Conservation (phyloP, 2,888 invertebrate genomes). For the Isoperla grammatica region DNA sequence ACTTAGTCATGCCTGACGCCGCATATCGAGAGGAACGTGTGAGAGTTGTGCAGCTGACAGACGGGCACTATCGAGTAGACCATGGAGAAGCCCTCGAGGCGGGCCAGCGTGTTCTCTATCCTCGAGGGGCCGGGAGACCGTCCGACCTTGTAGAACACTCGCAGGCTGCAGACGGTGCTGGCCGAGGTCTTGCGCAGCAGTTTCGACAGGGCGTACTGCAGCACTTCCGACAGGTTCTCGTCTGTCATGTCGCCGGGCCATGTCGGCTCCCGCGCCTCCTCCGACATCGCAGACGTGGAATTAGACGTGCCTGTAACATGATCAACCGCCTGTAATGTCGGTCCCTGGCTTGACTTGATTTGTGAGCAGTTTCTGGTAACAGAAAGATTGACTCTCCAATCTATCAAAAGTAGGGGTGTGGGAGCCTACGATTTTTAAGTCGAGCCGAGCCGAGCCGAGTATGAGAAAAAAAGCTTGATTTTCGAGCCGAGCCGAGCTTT, state of each 20-base stretch:
- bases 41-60: conserved; percentile 69
- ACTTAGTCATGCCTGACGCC: conserved; percentile 66
- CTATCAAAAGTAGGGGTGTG: too few relatives aligned
- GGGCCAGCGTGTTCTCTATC: conserved; percentile 41
- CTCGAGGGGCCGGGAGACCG: conserved; percentile 47
- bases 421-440: too few relatives aligned
- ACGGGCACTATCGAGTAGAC: conserved; percentile 75
- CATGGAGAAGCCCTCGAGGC: conserved; percentile 45
- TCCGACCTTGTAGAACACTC: conserved; percentile 70
- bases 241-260: conserved; percentile 40
- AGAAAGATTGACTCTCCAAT: too few relatives aligned
- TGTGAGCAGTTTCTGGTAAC: too few relatives aligned
- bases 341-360: too few relatives aligned
- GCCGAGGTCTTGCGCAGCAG: conserved; percentile 41
- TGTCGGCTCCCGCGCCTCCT: conserved; percentile 39
- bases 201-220: conserved; percentile 49
- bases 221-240: conserved; percentile 45
- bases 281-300: conserved; percentile 20
- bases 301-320: conserved; percentile 20
- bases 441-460: too few relatives aligned
- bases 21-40: conserved; percentile 77
- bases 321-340: too few relatives aligned
- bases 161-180: conserved; percentile 54
- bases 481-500: too few relatives aligned
- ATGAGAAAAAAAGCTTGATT: too few relatives aligned